A percentile compares a stretch with the other conserved stretches of the same genome.
Evolutionary conservation across 1,140 invertebrate species (phyloP).

Genomic region (Brachionus sp.): DNA sequence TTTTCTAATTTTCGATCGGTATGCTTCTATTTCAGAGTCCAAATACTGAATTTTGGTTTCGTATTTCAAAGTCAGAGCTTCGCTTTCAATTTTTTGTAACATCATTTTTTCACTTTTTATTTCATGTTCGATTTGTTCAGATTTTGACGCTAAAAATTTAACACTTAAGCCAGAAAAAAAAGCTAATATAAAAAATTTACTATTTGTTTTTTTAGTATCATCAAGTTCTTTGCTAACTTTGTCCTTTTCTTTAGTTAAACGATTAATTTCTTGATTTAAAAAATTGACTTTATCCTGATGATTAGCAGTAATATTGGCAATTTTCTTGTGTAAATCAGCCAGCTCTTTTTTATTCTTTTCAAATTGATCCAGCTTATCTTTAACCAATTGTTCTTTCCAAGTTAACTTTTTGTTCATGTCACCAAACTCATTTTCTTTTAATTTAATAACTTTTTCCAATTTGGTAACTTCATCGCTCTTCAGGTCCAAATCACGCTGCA

Average conservation of each 20-base stretch:
- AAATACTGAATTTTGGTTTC: constrained; percentile 43
- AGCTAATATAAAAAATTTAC: background rate
- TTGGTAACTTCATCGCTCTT: background rate
- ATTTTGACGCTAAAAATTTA: background rate
- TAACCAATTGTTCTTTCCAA: constrained; percentile 26
- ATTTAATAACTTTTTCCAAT: constrained; percentile 34
- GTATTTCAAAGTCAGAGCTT: constrained; percentile 2
- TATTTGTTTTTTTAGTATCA: background rate
- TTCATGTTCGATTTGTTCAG: constrained; percentile 35
- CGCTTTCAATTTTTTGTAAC: constrained; percentile 20
- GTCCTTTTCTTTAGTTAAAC: constrained; percentile 35
- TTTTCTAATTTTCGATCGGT: constrained; percentile 31
- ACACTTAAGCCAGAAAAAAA: background rate
- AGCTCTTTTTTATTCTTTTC: constrained; percentile 40
- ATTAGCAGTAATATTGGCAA: background rate
- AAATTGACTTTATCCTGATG: constrained; percentile 7
- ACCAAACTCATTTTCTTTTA: constrained; percentile 37
- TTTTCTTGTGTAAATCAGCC: background rate
- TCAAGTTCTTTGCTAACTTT: background rate
- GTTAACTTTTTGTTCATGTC: background rate
- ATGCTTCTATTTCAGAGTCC: constrained; percentile 32
- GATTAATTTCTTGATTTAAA: background rate
- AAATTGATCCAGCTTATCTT: constrained; percentile 26
- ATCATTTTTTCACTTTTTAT: constrained; percentile 25
- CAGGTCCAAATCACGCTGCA: constrained; percentile 9